Conservation (phyloP, 2,888 invertebrate genomes). For the Limnephilus auricula region DNA sequence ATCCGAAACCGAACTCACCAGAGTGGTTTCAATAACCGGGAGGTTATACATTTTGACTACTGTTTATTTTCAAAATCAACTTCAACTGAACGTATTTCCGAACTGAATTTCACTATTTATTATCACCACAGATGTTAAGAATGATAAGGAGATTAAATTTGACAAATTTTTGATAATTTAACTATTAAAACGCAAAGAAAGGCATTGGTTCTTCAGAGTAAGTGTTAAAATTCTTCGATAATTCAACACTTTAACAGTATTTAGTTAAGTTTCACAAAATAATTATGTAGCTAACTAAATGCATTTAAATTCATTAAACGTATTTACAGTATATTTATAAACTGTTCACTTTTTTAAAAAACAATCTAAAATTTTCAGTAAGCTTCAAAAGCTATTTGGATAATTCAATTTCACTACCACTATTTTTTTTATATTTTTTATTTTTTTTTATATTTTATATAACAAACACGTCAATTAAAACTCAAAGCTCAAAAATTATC, state of each 20-base stretch:
- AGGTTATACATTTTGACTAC: conserved; percentile 14
- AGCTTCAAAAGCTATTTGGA: background rate
- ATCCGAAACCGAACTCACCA: conserved; percentile 81
- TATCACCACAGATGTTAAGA: background rate
- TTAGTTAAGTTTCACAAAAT: background rate
- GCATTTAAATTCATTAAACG: no score
- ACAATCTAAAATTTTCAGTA: background rate
- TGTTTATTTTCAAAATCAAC: background rate
- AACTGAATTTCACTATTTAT: background rate
- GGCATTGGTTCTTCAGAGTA: no score
- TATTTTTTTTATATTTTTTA: no score
- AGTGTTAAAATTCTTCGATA: background rate
- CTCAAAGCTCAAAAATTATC: background rate
- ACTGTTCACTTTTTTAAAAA: no score
- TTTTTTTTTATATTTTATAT: no score
- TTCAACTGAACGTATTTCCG: background rate
- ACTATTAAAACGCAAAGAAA: background rate
- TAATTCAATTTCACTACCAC: background rate
- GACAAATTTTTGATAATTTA: background rate
- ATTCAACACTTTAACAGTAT: background rate
- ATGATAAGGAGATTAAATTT: no score
- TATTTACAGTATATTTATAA: background rate
- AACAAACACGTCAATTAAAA: no score
- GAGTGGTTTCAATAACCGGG: conserved; percentile 68
- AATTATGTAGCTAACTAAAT: background rate